Conservation (phyloP, 2,888 invertebrate genomes). For the Tetanocera ferruginea region DNA sequence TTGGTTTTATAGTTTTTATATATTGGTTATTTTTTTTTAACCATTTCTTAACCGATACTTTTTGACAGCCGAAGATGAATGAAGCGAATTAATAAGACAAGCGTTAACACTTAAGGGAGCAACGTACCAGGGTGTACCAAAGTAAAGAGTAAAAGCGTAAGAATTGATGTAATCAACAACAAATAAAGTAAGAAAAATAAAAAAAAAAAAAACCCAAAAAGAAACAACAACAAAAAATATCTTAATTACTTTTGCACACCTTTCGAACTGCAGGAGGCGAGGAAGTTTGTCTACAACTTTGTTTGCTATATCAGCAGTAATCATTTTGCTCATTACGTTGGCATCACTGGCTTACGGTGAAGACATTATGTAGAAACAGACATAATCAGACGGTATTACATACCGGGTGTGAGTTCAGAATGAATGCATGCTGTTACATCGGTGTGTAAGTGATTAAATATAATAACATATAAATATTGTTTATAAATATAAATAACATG, state of each 20-base stretch:
- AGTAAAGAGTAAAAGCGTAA: conserved; percentile 22
- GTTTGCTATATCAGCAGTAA: too few relatives aligned
- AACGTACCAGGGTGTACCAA: not conserved
- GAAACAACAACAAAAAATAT: conserved; percentile 27
- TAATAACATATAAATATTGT: too few relatives aligned
- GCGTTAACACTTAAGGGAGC: conserved; percentile 59
- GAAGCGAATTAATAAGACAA: conserved; percentile 64
- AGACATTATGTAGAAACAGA: too few relatives aligned
- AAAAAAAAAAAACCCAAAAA: conserved; percentile 26
- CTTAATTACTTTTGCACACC: conserved; percentile 50
- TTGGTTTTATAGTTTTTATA: conserved; percentile 1
- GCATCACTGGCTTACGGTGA: too few relatives aligned
- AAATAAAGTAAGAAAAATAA: not conserved
- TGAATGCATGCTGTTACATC: too few relatives aligned
- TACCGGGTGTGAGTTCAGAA: too few relatives aligned
- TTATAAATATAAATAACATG: too few relatives aligned
- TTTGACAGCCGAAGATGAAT: conserved; percentile 61
- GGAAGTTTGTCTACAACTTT: not conserved
- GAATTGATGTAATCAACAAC: conserved; percentile 29
- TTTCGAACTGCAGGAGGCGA: conserved; percentile 33
- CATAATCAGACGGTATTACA: too few relatives aligned
- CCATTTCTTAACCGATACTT: conserved; percentile 37
- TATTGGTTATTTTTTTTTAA: not conserved
- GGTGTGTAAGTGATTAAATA: too few relatives aligned
- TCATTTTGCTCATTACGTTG: too few relatives aligned